phyloP scores from a whole-genome alignment of 2,113 vertebrate genomes.

The Baryphthengus martii region DNA sequence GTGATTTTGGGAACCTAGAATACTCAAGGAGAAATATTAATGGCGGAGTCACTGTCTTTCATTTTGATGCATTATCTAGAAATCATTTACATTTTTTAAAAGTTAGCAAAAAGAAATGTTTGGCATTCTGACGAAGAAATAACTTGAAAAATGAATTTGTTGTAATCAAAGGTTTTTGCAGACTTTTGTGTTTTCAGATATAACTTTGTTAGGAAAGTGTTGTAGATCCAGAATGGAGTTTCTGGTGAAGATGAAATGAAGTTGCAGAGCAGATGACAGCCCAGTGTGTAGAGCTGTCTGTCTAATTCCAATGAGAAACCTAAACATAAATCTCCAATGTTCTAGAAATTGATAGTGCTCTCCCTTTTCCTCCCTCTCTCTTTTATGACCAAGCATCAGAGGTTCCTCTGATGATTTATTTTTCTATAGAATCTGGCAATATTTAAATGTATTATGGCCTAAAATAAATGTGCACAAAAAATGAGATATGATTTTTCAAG shows the following conservation, averaged over 20 bases:
- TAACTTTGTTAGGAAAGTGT: background rate
- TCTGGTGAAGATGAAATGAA: background rate
- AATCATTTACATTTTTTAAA: background rate
- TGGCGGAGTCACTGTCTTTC: background rate
- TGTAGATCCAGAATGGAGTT: background rate
- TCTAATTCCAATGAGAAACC: background rate
- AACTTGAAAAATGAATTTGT: background rate
- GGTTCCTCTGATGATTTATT: background rate
- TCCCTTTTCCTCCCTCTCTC: background rate
- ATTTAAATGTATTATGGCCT: background rate
- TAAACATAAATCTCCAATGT: background rate
- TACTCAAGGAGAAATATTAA: background rate
- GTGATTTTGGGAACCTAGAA: background rate
- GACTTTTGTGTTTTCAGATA: background rate
- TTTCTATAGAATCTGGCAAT: background rate
- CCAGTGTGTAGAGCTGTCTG: background rate
- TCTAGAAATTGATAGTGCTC: background rate
- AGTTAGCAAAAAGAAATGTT: background rate
- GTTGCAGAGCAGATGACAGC: background rate
- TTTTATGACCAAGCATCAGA: background rate
- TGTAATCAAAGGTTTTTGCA: background rate
- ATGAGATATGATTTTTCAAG: background rate
- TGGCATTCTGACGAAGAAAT: background rate
- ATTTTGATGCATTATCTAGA: background rate
- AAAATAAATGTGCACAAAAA: background rate